Base-by-base conservation (phyloP, 2,888 invertebrate species). In the Gnatocerus cornutus region DNA sequence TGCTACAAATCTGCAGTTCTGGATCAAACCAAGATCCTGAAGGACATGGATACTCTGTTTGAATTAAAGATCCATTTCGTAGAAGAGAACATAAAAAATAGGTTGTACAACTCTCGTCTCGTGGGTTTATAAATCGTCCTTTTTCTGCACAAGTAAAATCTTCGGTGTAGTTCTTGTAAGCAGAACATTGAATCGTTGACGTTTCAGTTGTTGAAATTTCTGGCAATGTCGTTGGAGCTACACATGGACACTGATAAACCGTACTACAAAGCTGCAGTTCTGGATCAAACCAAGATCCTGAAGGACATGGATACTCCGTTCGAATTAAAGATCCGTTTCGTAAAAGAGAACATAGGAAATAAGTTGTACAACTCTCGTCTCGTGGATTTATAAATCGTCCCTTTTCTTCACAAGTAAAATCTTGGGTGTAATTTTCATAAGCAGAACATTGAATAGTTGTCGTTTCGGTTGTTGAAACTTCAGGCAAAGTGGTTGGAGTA, bases 261-360 rank as follows among this genome's bases (percentile, higher is more conserved):
- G 45, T 16, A 55, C 69, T 72, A 48, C 78, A 79, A 3, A 30
- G 43, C 30, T 74, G 68, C 1, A 67, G 59, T 29, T 61, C 43
- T 9, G 76, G 77, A 70, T 79, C 73, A 55, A 78, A 80, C 6
- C 68, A 66, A 0, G 72, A 68, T 1, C 64, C 68, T 39, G 37
- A 13, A 8, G 73, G 73, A 59, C 79, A 80, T 21, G 64, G 45
- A 33, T 75, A 73, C 4, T 79, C 77, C 0, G 84, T 84, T 70
- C 84, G 83, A 0, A 77, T 55, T 43, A 76, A 86, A 0, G 79
- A 79, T 13, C 73, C 74, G 64, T 69, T 74, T 10, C 6, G 66
- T 52, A 70, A 50, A 12, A 66, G 64, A 0, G 68, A 69, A 69
- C 77, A 79, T 0, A 74, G 46, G 43, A 72, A 75, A 56, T 77